These are phyloP conservation scores for Equus quagga DNA, from an alignment of 2,113 vertebrate species.

Conservation along the genomic window DNA sequence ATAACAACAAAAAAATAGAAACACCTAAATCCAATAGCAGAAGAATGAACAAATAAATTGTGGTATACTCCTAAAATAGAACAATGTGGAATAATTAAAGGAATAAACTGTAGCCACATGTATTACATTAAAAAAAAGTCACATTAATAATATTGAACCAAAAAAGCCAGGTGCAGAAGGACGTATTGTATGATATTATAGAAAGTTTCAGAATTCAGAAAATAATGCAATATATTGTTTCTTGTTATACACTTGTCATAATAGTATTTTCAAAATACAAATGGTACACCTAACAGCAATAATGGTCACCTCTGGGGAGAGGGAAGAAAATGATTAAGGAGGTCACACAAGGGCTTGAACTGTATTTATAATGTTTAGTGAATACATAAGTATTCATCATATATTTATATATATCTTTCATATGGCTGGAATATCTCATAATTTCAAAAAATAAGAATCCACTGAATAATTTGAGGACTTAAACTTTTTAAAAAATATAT, in stretches of 20 bases:
- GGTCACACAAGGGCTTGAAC: neutral
- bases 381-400: neutral
- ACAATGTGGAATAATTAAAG: neutral
- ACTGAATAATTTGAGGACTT: neutral
- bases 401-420: neutral
- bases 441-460: neutral
- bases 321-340: neutral
- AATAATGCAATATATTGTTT: neutral
- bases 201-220: slow-evolving; percentile 32
- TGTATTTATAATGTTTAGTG: neutral
- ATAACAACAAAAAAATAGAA: neutral
- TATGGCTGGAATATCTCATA: neutral
- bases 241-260: neutral
- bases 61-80: neutral
- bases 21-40: neutral
- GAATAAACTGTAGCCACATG: neutral
- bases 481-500: neutral
- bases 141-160: neutral
- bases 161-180: neutral
- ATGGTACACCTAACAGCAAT: neutral
- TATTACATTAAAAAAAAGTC: neutral
- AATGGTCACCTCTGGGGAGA: neutral
- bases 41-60: neutral
- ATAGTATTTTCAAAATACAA: neutral
- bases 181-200: neutral